Evolutionary conservation across 2,888 invertebrate species (phyloP).

Genomic region (Caenorhabditis becei): DNA sequence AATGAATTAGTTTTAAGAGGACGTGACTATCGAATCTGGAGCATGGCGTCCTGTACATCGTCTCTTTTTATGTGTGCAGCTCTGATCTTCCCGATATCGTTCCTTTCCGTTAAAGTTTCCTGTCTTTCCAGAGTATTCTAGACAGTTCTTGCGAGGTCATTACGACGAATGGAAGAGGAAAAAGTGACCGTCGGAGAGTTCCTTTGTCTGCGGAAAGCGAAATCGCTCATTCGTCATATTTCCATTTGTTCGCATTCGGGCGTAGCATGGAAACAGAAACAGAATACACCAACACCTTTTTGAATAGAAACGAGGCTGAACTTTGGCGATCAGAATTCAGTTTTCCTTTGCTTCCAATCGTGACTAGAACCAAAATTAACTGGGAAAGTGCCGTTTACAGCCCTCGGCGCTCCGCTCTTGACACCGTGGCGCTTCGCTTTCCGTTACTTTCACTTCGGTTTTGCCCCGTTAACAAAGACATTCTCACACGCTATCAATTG

Average conservation of each 20-base stretch:
- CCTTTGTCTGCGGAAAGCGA: conserved; percentile 24
- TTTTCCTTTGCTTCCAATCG: neutral
- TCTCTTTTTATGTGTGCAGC: neutral
- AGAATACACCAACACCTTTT: neutral
- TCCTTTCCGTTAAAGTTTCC: too few species aligned
- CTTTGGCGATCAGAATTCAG: neutral
- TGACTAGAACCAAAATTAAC: conserved; percentile 6
- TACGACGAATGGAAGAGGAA: neutral
- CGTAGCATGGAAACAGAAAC: too few species aligned
- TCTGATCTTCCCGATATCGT: neutral
- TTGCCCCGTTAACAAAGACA: conserved; percentile 13
- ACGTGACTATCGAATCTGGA: too few species aligned
- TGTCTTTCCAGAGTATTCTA: neutral
- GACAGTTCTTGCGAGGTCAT: neutral
- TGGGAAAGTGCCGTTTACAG: conserved; percentile 12
- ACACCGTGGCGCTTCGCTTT: neutral
- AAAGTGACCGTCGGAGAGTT: conserved; percentile 19
- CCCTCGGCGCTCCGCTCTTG: neutral
- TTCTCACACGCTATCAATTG: conserved; percentile 30
- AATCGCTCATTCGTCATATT: conserved; percentile 24
- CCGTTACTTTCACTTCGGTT: conserved; percentile 24
- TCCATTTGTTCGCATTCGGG: conserved; percentile 26
- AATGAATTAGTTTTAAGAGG: too few species aligned
- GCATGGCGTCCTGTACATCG: too few species aligned
- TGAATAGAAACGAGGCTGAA: conserved; percentile 21